Evolutionary conservation across 2,113 vertebrate genomes (phyloP).

Genomic region (Catharus fuscescens): DNA sequence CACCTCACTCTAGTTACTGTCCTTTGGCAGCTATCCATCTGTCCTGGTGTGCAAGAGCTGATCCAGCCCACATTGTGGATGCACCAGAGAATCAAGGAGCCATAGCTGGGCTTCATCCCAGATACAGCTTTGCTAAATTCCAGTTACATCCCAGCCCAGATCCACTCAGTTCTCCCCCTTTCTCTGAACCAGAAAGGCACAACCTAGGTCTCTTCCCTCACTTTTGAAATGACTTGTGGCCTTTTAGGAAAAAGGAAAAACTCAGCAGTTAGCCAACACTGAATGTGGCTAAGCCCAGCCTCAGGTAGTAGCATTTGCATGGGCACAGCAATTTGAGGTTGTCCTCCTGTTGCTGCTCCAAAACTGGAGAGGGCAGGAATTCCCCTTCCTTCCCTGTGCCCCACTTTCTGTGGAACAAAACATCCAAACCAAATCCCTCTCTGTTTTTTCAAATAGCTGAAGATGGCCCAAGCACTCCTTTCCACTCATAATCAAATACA

Average conservation of each 20-base stretch:
- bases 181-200: not conserved
- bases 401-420: not conserved
- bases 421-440: not conserved
- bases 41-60: not conserved
- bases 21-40: not conserved
- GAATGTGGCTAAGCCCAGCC: not conserved
- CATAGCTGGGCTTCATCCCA: not conserved
- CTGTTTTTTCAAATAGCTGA: not conserved
- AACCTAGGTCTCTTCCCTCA: not conserved
- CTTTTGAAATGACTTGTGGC: not conserved
- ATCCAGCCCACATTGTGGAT: not conserved
- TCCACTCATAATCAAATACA: conserved; percentile 23
- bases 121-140: not conserved
- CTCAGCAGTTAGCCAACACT: not conserved
- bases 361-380: not conserved
- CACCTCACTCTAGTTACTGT: not conserved
- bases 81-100: not conserved
- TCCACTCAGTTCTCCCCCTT: not conserved
- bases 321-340: not conserved
- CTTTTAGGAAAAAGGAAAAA: not conserved
- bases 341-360: not conserved
- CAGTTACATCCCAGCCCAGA: not conserved
- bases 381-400: not conserved
- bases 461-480: not conserved
- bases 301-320: not conserved